These are phyloP conservation scores for Nomada hirtipes DNA, from an alignment of 2,888 invertebrate genomes.

Conservation along the genomic window DNA sequence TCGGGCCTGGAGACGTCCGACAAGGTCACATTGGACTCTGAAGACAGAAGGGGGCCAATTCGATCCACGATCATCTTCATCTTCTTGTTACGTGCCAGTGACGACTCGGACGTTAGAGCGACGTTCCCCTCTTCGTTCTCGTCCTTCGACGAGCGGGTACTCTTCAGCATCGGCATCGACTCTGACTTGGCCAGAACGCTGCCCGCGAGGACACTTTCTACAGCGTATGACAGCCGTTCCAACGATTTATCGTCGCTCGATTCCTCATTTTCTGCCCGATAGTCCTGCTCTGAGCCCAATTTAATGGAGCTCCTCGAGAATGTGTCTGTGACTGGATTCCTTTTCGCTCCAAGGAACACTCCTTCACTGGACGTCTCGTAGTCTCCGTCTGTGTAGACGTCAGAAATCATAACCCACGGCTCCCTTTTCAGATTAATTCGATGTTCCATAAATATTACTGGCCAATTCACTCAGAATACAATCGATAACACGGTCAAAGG, in stretches of 20 bases:
- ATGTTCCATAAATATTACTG: no score
- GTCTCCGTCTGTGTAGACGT: conserved; percentile 53
- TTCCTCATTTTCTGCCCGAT: neutral
- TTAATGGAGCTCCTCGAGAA: neutral
- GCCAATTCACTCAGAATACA: no score
- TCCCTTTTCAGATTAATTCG: fast-evolving
- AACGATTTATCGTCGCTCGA: neutral
- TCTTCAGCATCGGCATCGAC: conserved; percentile 64
- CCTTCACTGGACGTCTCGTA: conserved; percentile 77
- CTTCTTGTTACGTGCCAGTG: conserved; percentile 60
- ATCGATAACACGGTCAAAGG: no score
- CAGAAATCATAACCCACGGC: neutral
- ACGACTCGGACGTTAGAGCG: conserved; percentile 62
- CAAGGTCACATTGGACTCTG: conserved; percentile 28
- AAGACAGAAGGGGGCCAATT: conserved; percentile 52
- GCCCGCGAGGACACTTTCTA: neutral
- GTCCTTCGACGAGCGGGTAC: neutral
- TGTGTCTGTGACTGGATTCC: neutral
- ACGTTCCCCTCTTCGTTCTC: conserved; percentile 1
- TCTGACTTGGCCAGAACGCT: conserved; percentile 48
- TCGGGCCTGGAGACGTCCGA: conserved; percentile 17
- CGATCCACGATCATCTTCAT: conserved; percentile 64
- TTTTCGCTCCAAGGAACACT: conserved; percentile 14
- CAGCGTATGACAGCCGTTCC: neutral
- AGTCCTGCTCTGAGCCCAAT: neutral